These are phyloP conservation scores for Heliconius aoede DNA, from an alignment of 2,888 invertebrate genomes.

Conservation along the genomic window DNA sequence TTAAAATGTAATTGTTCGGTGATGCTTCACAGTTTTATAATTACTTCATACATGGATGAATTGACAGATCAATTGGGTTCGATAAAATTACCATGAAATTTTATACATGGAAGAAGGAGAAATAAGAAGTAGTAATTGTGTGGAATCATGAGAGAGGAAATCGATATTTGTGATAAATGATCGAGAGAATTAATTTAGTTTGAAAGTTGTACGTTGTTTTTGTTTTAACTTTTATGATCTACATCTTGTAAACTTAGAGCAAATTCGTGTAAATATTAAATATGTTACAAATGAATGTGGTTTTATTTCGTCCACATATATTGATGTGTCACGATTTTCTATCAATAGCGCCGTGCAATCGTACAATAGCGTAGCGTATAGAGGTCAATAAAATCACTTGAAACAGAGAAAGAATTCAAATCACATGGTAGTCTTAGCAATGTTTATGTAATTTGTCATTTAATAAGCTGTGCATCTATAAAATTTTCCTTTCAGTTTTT, in stretches of 20 bases:
- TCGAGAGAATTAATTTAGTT: background rate
- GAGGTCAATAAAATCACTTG: background rate
- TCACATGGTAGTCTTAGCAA: background rate
- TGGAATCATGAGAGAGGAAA: too few relatives aligned
- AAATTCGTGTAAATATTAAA: constrained; percentile 36
- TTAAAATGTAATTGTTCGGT: background rate
- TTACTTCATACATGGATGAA: background rate
- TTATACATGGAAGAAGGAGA: background rate
- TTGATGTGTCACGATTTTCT: background rate
- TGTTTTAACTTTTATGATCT: constrained; percentile 34
- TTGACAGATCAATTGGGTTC: background rate
- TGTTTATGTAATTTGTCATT: background rate
- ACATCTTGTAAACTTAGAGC: constrained; percentile 34
- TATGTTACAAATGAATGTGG: constrained; percentile 33
- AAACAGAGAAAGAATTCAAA: background rate
- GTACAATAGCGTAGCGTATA: too few relatives aligned
- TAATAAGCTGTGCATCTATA: background rate
- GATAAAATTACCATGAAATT: background rate
- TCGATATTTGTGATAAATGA: background rate
- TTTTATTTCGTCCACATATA: constrained; percentile 39
- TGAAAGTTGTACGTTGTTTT: constrained; percentile 16
- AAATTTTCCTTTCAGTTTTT: background rate
- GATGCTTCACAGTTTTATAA: background rate
- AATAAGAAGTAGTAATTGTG: background rate
- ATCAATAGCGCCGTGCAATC: too few relatives aligned